Evolutionary conservation across 2,113 vertebrate genomes (phyloP).

Genomic region (Oreocharis arfaki): DNA sequence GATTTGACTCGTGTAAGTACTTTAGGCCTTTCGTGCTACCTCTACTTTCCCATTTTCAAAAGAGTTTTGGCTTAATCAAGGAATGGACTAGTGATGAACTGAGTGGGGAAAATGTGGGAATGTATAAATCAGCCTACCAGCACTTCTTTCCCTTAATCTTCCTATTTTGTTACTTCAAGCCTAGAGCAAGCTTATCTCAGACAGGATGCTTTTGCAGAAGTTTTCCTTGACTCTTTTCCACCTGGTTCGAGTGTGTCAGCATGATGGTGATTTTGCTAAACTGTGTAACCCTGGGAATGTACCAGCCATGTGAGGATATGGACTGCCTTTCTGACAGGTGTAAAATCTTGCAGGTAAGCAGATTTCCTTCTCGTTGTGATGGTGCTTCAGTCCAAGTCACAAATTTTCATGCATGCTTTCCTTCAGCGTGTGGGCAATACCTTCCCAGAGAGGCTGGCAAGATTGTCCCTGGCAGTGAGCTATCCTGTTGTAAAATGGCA

Average conservation of each 20-base stretch:
- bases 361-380: neutral
- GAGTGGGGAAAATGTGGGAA: neutral
- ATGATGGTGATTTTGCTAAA: constrained; percentile 98
- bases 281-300: constrained; percentile 97
- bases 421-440: neutral
- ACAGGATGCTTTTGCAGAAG: neutral
- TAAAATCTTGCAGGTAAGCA: constrained; percentile 91
- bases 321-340: constrained; percentile 94
- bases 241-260: constrained; percentile 95
- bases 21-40: neutral
- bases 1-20: neutral
- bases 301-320: constrained; percentile 95
- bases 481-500: neutral
- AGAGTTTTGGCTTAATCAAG: neutral
- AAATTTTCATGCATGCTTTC: neutral
- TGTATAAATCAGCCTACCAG: neutral
- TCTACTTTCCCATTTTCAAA: neutral
- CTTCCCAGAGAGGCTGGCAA: neutral
- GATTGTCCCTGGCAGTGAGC: neutral
- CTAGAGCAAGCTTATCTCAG: neutral
- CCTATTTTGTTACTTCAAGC: neutral
- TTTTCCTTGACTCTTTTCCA: constrained; percentile 80
- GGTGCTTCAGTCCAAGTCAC: neutral
- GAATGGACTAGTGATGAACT: neutral
- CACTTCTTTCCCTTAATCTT: neutral